These are phyloP conservation scores for Yponomeuta evonymella DNA, from an alignment of 2,888 invertebrate genomes.

Conservation along the genomic window DNA sequence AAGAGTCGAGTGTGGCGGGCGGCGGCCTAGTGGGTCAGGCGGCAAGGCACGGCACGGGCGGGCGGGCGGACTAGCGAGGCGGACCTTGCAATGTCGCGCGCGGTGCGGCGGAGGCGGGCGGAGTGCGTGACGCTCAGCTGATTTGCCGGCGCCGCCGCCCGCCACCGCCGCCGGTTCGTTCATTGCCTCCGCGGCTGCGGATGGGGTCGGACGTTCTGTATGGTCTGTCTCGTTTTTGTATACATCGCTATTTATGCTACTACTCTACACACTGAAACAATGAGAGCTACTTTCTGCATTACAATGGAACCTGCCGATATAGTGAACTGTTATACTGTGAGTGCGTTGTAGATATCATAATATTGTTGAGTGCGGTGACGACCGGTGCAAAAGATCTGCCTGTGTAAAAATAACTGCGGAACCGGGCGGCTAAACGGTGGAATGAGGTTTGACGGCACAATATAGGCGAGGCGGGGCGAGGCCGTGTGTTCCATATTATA, in stretches of 20 bases:
- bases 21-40: constrained; percentile 60
- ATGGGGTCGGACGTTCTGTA: constrained; percentile 59
- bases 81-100: constrained; percentile 78
- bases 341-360: constrained; percentile 54
- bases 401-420: constrained; percentile 77
- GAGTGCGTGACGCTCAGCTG: constrained; percentile 74
- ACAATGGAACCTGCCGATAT: constrained; percentile 33
- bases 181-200: constrained; percentile 81
- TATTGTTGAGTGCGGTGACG: constrained; percentile 63
- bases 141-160: constrained; percentile 56
- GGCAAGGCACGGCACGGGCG: constrained; percentile 38
- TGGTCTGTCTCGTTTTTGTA: constrained; percentile 29
- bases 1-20: background rate
- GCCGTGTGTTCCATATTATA: constrained; percentile 73
- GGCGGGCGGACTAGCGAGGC: constrained; percentile 42
- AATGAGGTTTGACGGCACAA: constrained; percentile 75
- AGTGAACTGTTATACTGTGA: constrained; percentile 54
- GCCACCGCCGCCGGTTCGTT: constrained; percentile 78
- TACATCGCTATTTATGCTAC: background rate
- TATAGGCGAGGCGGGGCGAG: constrained; percentile 74
- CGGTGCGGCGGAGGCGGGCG: constrained; percentile 25
- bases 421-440: constrained; percentile 72
- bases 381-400: constrained; percentile 75
- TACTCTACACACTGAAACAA: constrained; percentile 17
- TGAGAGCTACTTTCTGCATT: constrained; percentile 16